phyloP scores from a whole-genome alignment of 2,113 vertebrate species.

The Oreocharis arfaki region DNA sequence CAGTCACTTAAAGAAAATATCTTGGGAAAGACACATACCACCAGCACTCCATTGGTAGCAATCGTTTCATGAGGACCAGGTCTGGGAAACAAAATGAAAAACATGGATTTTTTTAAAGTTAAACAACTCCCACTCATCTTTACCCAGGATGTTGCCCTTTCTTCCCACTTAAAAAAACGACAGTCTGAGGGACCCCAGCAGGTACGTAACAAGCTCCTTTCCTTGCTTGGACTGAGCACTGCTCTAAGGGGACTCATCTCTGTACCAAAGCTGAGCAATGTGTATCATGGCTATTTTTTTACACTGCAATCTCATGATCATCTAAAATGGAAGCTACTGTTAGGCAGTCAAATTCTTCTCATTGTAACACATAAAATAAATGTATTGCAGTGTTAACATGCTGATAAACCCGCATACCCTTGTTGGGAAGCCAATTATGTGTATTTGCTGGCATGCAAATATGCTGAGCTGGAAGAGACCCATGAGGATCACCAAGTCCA shows the following conservation, averaged over 20 bases:
- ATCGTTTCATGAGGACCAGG: slow-evolving; percentile 58
- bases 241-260: background rate
- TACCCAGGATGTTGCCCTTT: background rate
- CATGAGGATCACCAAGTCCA: background rate
- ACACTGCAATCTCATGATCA: background rate
- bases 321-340: background rate
- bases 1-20: background rate
- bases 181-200: background rate
- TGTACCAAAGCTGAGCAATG: background rate
- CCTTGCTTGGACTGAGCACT: background rate
- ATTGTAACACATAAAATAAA: background rate
- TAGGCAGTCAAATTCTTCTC: background rate
- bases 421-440: background rate
- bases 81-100: slow-evolving; percentile 69
- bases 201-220: background rate
- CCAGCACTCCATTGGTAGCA: slow-evolving; percentile 79
- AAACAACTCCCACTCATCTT: background rate
- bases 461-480: background rate
- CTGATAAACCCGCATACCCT: background rate
- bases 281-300: background rate
- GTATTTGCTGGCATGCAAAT: background rate
- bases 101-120: background rate
- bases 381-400: background rate
- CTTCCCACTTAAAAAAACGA: background rate
- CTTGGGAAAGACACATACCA: slow-evolving; percentile 68